Base-by-base conservation (phyloP, 2,797 vertebrate species). In the Anomalospiza imberbis region DNA sequence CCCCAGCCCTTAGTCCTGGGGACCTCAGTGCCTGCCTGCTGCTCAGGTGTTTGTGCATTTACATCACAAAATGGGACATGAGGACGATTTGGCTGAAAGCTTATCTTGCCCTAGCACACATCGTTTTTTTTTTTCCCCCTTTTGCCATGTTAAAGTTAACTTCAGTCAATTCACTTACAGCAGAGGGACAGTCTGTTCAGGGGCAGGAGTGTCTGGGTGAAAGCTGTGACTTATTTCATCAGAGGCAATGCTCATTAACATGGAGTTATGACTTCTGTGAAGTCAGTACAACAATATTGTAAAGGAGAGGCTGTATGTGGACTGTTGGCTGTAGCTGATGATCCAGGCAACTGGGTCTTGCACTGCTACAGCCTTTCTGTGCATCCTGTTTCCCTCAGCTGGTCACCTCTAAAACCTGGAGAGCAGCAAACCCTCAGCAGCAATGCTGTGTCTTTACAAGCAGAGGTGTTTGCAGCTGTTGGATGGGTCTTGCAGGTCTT, bases 41-140 rank as follows among this genome's bases (percentile, higher is more conserved):
- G 50, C 55, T 68, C 67, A 7, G 22, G 24, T 61, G 54, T 75
- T 86, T 0, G 0, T 75, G 58, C 32, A 31, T 40, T 57, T 53
- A 17, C 0, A 0, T 54, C 1, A 3, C 29, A 53, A 19, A 55
- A 63, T 55, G 22, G 22, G 25, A 17, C 9, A 1, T 3, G 50
- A 72, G 38, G 47, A 9, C 68, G 62, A 18, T 71, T 36, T 65
- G 42, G 16, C 67, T 88, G 85, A 48, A 68, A 72, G 65, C n/a
- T 63, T 31, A 4, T 1, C 11, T 67, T 72, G 26, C 8, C 29
- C 6, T 57, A 67, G 22, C 34, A 53, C 34, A 17, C 4, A 1
- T 10, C 17, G 16, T 12, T 74, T 12, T 31, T 12, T 74, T 12
- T 31, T 29, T 5, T 1, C 4, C 7, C 2, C 2, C 4, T 77